Evolutionary conservation across 1,140 invertebrate genomes (phyloP).

Genomic region (Drosophila jambulina): DNA sequence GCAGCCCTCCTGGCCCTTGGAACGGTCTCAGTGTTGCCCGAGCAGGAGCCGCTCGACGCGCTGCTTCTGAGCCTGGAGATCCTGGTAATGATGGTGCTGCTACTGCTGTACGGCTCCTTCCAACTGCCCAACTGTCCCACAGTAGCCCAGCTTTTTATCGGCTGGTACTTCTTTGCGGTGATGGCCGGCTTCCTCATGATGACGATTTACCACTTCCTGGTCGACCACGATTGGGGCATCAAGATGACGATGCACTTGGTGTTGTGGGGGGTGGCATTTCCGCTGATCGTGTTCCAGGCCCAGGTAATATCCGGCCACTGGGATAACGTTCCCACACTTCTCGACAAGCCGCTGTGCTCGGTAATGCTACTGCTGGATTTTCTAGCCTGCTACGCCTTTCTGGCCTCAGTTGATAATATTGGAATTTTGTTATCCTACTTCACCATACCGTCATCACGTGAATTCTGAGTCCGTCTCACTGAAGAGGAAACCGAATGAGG

Average conservation of each 20-base stretch:
- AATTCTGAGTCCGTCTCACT: constrained; percentile 9
- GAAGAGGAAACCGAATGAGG: neutral
- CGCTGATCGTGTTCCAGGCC: constrained; percentile 51
- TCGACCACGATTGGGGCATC: rapidly evolving
- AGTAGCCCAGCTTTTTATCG: neutral
- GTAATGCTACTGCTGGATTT: constrained; percentile 53
- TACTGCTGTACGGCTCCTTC: constrained; percentile 34
- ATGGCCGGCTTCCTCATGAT: neutral
- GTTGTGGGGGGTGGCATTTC: constrained; percentile 21
- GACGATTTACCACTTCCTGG: neutral
- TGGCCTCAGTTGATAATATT: constrained; percentile 9
- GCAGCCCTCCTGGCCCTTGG: constrained; percentile 28
- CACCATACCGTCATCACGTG: neutral
- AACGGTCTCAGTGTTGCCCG: constrained; percentile 2
- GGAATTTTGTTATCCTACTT: neutral
- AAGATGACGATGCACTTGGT: neutral
- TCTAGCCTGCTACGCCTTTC: constrained; percentile 29
- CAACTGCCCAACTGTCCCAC: constrained; percentile 5
- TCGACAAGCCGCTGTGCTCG: constrained; percentile 51
- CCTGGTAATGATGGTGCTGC: constrained; percentile 17
- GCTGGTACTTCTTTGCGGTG: constrained; percentile 8
- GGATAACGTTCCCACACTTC: neutral
- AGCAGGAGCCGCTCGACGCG: neutral
- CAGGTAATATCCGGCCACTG: constrained; percentile 49
- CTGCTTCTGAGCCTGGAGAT: constrained; percentile 31